Base-by-base conservation (phyloP, 2,113 vertebrate species). In the Rattus rattus region DNA sequence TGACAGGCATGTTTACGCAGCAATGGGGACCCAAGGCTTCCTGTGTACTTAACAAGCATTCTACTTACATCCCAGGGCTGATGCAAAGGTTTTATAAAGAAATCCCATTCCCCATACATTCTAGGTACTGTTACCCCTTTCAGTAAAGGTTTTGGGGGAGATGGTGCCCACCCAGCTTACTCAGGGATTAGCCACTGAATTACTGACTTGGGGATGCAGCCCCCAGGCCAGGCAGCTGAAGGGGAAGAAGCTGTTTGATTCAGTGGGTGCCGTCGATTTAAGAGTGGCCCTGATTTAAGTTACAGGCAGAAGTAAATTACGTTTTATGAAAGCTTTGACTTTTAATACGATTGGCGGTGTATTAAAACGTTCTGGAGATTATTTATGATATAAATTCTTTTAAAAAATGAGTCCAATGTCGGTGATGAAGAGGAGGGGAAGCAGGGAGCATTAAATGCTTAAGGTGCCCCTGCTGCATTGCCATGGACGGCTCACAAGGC, bases 321-420 rank as follows among this genome's bases (percentile, higher is more conserved):
- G 61, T 94, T 96, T 95, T 95, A 93, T 95, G 97, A 98, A 97
- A 97, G 97, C 96, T 95, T 89, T 97, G 96, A 97, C 97, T 97
- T 98, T 96, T 97, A 97, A 98, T 97, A 90, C 93, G 73, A 87
- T 95, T 1, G 0, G 97, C 88, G 96, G 97, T 97, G 92, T 95
- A 97, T 97, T 97, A 97, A 97, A 95, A 77, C 17, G 92, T 87
- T 92, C 85, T 6, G 52, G 83, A 96, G 90, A 70, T 97, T 93
- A 98, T 97, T 97, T 97, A 97, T 92, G 94, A 86, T 65, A 92
- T 86, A 75, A 56, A 75, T 77, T 59, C 88, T 95, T 91, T 92
- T 49, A 16, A 80, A 33, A 91, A 56, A 13, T 5, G 13, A 76
- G 59, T 28, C 87, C 84, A 80, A 33, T 20, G 49, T 33, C 49